Base-by-base conservation (phyloP, 2,113 vertebrate genomes). In the Hyperoodon ampullatus region DNA sequence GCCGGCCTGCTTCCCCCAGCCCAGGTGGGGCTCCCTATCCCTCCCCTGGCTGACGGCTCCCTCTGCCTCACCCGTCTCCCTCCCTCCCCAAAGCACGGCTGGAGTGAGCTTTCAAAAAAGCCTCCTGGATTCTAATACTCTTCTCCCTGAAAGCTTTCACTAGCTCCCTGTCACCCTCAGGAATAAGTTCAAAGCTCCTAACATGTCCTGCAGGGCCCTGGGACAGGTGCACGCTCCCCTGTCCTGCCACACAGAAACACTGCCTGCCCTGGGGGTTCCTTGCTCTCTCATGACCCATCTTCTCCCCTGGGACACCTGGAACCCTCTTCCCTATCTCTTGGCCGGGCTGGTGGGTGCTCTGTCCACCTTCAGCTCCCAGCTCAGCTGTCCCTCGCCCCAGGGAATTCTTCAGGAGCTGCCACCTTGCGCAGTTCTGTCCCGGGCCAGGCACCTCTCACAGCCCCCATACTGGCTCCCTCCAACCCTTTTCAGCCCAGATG, bases 1-100 rank as follows among this genome's bases (percentile, higher is more conserved):
- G 11, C 60, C 0, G 0, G 19, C 11, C 28, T 3, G 35, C 28
- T 47, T 63, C 44, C 55, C 28, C 2, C 24, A 18, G 33, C 39
- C 65, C 33, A 21, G 44, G 23, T 6, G n/a, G 16, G 39, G 8
- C 1, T 1, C 39, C 16, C 72, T 28, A 10, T 39, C 61, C 61
- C 28, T 14, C 23, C 39, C 33, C 44, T 2, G 3, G 24, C 39
- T 23, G 26, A 23, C 7, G 13, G 12, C 24, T 35, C 60, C 4
- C 2, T 1, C 11, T 0, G 0, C 58, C 75, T 35, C 14, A 1
- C 13, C 13, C 1, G 33, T 23, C 78, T 28, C 77, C 35, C 12
- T 23, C 26, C 16, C 60, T 2, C 80, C 23, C 13, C 26, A 19
- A 1, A 18, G 55, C 33, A 19, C 53, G 42, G 61, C 50, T 35